Evolutionary conservation across 2,797 vertebrate genomes (phyloP).

Genomic region (Diplodus puntazzo): DNA sequence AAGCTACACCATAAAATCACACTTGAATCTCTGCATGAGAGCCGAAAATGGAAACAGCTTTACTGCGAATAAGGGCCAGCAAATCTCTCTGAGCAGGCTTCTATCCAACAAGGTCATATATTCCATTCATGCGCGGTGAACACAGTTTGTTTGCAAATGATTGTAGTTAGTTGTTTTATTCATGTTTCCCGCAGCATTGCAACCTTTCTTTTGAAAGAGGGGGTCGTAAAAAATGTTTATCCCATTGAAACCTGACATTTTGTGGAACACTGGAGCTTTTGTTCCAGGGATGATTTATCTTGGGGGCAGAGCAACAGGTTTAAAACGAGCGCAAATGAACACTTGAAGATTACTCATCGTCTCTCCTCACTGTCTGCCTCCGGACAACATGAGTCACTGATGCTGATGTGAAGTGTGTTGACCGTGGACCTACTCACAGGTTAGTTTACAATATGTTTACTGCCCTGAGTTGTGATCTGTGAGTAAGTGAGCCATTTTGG

Average conservation of each 20-base stretch:
- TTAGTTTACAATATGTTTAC: slow-evolving; percentile 18
- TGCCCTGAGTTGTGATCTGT: slow-evolving; percentile 11
- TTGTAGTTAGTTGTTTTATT: no score
- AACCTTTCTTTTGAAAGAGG: no score
- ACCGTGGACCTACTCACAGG: slow-evolving; percentile 23
- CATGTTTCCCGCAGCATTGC: no score
- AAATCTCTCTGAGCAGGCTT: neutral
- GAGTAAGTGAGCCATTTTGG: slow-evolving; percentile 1
- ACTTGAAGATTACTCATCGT: slow-evolving; percentile 45
- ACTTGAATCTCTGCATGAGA: neutral
- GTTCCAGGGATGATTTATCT: neutral
- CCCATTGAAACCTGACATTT: neutral
- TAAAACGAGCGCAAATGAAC: slow-evolving; percentile 38
- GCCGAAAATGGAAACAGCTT: neutral
- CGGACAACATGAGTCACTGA: slow-evolving; percentile 47
- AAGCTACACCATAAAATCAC: neutral
- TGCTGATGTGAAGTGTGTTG: slow-evolving; percentile 15
- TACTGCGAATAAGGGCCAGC: neutral
- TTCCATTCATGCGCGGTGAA: neutral
- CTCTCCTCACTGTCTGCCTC: slow-evolving; percentile 23
- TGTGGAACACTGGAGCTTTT: no score
- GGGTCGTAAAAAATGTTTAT: neutral
- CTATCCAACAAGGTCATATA: neutral
- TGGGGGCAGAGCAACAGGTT: slow-evolving; percentile 18
- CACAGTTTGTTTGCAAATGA: no score